Base-by-base conservation (phyloP, 2,888 invertebrate genomes). In the Thelaira solivaga region DNA sequence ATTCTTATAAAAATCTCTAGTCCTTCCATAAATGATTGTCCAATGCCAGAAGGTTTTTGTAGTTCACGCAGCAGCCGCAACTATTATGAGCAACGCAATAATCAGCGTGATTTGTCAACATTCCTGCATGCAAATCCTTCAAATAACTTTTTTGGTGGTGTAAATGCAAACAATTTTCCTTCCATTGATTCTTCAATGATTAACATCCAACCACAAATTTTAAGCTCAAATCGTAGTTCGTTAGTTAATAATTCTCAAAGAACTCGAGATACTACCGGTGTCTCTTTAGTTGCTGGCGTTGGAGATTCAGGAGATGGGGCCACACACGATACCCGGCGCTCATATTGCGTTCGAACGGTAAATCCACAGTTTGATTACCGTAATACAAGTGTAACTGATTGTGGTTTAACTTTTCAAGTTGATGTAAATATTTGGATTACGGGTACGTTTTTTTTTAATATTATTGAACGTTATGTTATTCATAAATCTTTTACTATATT, bases 1-100 rank as follows among this genome's bases (percentile, higher is more conserved):
- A 93, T 96, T 69, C 90, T 96, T 1, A 95, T 96, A 92, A 95
- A 95, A 86, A 94, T 96, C 75, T 92, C 95, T 18, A 94, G 94
- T 18, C 92, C 92, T 20, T 91, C 90, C 55, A 89, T 91, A n/a
- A 91, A 91, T 8, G 92, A 93, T 59, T 91, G 92, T 73, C 90
- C 93, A 2, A 93, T 95, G 93, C 95, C 95, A 0, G 91, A 91
- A 18, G 94, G 94, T 0, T 95, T 95, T 88, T 93, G 93, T 5
- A 90, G 90, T 0, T 92, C 86, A 89, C 82, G 89, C 10, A 82
- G 83, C 53, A 82, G 83, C 18, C 85, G 87, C 2, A 88, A 86
- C 69, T 84, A 84, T 36, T 86, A 85, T 41, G 85, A 87, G 16
- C 82, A 83, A 0, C 81, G 86, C 8, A 82, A 79, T 24, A 82